Conservation (phyloP, 2,888 invertebrate genomes). For the Epinotia brunnichana region DNA sequence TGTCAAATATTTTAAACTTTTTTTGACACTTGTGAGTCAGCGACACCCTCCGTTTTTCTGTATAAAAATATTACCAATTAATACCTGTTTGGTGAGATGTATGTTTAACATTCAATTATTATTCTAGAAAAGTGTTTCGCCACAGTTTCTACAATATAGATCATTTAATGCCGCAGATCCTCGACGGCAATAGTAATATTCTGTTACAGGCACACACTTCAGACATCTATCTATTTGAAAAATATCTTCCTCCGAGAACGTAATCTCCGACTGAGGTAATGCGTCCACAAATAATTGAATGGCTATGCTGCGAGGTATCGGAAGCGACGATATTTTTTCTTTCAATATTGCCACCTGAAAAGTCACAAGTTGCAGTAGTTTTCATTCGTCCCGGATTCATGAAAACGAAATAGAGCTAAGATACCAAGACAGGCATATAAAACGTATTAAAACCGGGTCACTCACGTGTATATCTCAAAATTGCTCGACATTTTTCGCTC, state of each 20-base stretch:
- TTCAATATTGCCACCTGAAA: slow-evolving; percentile 20
- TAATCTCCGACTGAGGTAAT: slow-evolving; percentile 11
- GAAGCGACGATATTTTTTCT: no score
- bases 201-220: slow-evolving; percentile 25
- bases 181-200: slow-evolving; percentile 23
- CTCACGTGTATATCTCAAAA: slow-evolving; percentile 5
- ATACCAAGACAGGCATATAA: slow-evolving; percentile 3
- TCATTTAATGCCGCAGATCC: slow-evolving; percentile 22
- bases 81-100: background rate
- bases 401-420: no score
- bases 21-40: no score
- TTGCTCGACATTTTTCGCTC: slow-evolving; percentile 13
- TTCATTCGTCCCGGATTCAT: slow-evolving; percentile 21
- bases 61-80: no score
- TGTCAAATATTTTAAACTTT: no score
- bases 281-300: slow-evolving; percentile 22
- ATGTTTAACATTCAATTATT: slow-evolving; percentile 5
- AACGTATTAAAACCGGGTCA: background rate
- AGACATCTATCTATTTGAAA: slow-evolving; percentile 8
- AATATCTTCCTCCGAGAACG: slow-evolving; percentile 15
- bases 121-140: slow-evolving; percentile 1
- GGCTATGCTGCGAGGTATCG: background rate
- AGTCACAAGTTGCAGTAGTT: slow-evolving; percentile 17
- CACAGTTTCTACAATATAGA: slow-evolving; percentile 23
- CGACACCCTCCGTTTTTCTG: no score